A percentile compares a stretch with the other conserved stretches of the same genome.
Conservation (phyloP, 2,797 vertebrate genomes). For the Hemibagrus guttatus region DNA sequence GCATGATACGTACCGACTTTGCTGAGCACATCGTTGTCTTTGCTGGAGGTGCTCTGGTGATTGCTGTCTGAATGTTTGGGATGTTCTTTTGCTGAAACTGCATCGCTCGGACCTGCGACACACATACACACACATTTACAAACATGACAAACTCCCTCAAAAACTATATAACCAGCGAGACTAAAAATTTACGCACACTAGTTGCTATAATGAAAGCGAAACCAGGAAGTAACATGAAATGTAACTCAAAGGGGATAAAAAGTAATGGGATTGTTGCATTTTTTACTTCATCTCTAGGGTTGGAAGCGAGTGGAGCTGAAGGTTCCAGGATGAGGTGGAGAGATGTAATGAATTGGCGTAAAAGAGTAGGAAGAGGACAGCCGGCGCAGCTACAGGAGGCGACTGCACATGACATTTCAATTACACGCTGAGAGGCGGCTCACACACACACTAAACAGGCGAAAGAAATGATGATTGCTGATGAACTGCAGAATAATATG, state of each 20-base stretch:
- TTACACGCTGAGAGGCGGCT: conserved; percentile 64
- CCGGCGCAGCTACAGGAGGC: conserved; percentile 78
- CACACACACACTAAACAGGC: conserved; percentile 21
- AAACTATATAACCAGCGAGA: background rate
- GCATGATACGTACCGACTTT: conserved; percentile 50
- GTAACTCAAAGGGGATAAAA: background rate
- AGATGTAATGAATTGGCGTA: conserved; percentile 58
- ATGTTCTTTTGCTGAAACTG: conserved; percentile 75
- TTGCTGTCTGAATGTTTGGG: conserved; percentile 82
- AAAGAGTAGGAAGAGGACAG: conserved; percentile 70
- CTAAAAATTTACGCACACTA: background rate
- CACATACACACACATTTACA: conserved; percentile 44
- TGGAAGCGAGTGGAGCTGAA: background rate
- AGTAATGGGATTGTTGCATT: background rate
- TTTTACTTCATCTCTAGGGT: background rate
- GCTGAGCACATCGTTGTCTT: conserved; percentile 52
- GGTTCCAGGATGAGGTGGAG: conserved; percentile 41
- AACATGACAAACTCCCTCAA: background rate
- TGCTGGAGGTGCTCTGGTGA: conserved; percentile 78
- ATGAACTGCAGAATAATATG: conserved; percentile 16
- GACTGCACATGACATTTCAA: conserved; percentile 82
- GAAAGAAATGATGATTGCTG: background rate
- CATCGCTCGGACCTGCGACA: conserved; percentile 83
- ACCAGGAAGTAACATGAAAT: background rate
- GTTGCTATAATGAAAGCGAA: background rate